Base-by-base conservation (phyloP, 2,888 invertebrate genomes). In the Polia nebulosa region DNA sequence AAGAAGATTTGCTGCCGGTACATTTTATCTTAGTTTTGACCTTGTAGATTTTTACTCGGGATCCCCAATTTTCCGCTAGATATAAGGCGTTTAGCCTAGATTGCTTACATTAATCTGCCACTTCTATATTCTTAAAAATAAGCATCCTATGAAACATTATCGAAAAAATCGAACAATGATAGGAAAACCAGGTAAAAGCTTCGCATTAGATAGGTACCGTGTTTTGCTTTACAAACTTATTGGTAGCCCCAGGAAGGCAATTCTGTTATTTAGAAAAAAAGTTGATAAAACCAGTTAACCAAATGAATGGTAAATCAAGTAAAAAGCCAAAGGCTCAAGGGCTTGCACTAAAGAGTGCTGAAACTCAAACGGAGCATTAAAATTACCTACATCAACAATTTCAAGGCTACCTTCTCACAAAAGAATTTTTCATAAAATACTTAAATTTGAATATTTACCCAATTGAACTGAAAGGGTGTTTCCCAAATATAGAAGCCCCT, bases 321-420 rank as follows among this genome's bases (percentile, higher is more conserved):
- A 20, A 59, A 75, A 74, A 41, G 20, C 20, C 56, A 51, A 22
- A 13, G 22, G 44, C n/a, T 60, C 60, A 61, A 80, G 60, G 57
- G 61, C 55, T 53, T 29, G 34, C n/a, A 27, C 15, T 34, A 49
- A 74, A 29, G 9, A 56, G 22, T 47, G 39, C 47, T 76, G 36
- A 76, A 80, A 59, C 52, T 59, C 41, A 80, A 80, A 47, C 41
- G 8, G 3, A 36, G 32, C 20, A 68, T 60, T 53, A 58, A 79
- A 80, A 76, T 69, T 58, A 62, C 60, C 39, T 34, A 55, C 58
- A 59, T 44, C 34, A 62, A 52, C 51, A 59, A 70, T 76, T 45
- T 76, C 77, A 76, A 80, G 81, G 77, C 36, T 20, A n/a, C n/a
- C n/a, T 49, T 63, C 41, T 41, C 27, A 76, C 41, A 63, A 60